Conservation (phyloP, 2,113 vertebrate species). For the Dinomys branickii region DNA sequence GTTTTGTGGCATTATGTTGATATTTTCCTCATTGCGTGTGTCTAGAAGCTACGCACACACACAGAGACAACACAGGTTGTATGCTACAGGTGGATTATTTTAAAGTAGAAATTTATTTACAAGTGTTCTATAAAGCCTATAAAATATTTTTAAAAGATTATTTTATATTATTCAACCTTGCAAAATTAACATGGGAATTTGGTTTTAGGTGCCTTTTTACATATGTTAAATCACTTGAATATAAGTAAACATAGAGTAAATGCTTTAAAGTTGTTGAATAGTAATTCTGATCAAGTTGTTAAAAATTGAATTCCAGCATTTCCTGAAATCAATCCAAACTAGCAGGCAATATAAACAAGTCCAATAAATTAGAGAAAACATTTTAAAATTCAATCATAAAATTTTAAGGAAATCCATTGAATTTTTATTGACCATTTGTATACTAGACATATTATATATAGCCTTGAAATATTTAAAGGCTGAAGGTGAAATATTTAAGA, state of each 20-base stretch:
- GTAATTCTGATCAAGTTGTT: neutral
- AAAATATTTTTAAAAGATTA: neutral
- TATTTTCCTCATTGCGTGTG: neutral
- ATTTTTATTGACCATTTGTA: neutral
- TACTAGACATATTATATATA: neutral
- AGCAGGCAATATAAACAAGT: neutral
- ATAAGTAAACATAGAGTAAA: neutral
- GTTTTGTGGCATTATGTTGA: neutral
- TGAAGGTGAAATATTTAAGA: neutral
- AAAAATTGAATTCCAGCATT: neutral
- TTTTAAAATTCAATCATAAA: conserved; percentile 8
- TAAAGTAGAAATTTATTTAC: neutral
- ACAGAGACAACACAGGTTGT: neutral
- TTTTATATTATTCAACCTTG: neutral
- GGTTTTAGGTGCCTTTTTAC: neutral
- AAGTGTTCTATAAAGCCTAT: neutral
- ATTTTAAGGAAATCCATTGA: neutral
- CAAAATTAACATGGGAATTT: neutral
- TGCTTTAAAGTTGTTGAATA: neutral
- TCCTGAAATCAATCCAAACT: conserved; percentile 23
- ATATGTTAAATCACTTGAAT: neutral
- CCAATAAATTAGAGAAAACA: conserved; percentile 10
- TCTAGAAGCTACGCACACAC: neutral
- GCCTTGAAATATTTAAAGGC: too few relatives aligned
- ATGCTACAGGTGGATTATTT: neutral